Percentiles rank a stretch among this genome's conserved stretches.
Conservation (phyloP, 2,797 vertebrate species). For the Heteromormyrus szaboi region DNA sequence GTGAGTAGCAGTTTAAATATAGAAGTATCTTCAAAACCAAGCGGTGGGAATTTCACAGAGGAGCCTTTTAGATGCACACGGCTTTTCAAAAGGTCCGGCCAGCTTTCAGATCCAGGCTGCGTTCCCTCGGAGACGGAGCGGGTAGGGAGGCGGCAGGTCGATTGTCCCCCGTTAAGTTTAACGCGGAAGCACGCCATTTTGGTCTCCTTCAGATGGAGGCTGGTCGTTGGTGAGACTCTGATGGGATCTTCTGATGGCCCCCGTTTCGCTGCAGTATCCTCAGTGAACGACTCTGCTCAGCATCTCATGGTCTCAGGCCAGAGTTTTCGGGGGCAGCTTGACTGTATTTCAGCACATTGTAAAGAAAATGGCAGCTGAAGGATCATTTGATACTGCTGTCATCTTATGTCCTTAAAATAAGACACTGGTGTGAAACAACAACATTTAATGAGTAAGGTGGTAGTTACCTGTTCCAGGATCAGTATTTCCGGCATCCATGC, state of each 20-base stretch:
- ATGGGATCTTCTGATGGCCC: not conserved
- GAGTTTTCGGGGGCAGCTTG: not conserved
- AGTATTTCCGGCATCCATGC: not conserved
- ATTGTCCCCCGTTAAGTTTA: not conserved
- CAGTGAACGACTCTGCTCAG: not conserved
- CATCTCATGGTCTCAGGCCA: not conserved
- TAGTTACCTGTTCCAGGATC: not conserved
- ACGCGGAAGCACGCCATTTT: not conserved
- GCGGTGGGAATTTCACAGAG: not conserved
- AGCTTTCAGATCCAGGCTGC: not conserved
- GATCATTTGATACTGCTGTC: not conserved
- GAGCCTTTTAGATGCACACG: not conserved
- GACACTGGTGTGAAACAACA: not conserved
- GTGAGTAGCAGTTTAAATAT: conserved; percentile 10
- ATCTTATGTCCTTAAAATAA: not conserved
- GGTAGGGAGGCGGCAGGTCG: not conserved
- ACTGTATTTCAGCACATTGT: not conserved
- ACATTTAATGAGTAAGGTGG: not conserved
- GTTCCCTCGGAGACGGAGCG: not conserved
- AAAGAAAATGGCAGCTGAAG: not conserved
- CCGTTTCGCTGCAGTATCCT: not conserved
- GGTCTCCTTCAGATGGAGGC: not conserved
- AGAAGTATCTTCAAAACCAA: conserved; percentile 5
- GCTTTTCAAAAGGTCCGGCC: not conserved
- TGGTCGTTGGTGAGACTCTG: not conserved